Evolutionary conservation across 2,797 vertebrate genomes (phyloP).

Genomic region (Rhinoraja longicauda): DNA sequence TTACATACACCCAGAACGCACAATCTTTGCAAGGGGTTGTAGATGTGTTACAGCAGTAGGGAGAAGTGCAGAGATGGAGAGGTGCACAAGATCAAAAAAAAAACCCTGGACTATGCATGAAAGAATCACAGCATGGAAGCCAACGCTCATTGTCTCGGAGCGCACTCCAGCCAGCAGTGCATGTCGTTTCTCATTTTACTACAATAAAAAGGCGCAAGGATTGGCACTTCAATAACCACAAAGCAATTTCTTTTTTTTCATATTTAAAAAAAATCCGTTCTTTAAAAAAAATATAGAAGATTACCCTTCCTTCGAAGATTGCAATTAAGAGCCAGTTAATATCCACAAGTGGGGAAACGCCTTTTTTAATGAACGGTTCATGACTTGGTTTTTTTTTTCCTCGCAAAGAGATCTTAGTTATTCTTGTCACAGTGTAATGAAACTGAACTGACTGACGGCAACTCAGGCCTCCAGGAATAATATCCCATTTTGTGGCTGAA

Average conservation of each 20-base stretch:
- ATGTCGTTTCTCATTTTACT: slow-evolving; percentile 34
- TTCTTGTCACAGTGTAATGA: background rate
- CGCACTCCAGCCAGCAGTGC: slow-evolving; percentile 69
- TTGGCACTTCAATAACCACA: slow-evolving; percentile 34
- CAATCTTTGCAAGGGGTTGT: background rate
- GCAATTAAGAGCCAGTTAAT: background rate
- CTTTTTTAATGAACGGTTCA: slow-evolving; percentile 7
- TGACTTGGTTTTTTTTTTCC: background rate
- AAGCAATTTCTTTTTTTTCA: background rate
- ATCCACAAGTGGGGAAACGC: background rate
- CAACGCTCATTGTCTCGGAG: slow-evolving; percentile 68
- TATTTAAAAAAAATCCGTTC: background rate
- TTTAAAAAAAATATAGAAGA: background rate
- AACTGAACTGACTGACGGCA: background rate
- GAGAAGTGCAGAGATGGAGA: slow-evolving; percentile 22
- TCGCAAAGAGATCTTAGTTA: background rate
- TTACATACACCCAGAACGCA: background rate
- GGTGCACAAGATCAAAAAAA: slow-evolving; percentile 62
- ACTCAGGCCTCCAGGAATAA: slow-evolving; percentile 27
- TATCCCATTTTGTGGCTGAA: slow-evolving; percentile 1
- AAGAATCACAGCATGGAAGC: slow-evolving; percentile 66
- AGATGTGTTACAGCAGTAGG: background rate
- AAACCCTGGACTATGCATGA: slow-evolving; percentile 67
- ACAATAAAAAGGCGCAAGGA: slow-evolving; percentile 38
- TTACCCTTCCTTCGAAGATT: background rate